Evolutionary conservation across 2,797 vertebrate species (phyloP).

Genomic region (Muscicapa striata): DNA sequence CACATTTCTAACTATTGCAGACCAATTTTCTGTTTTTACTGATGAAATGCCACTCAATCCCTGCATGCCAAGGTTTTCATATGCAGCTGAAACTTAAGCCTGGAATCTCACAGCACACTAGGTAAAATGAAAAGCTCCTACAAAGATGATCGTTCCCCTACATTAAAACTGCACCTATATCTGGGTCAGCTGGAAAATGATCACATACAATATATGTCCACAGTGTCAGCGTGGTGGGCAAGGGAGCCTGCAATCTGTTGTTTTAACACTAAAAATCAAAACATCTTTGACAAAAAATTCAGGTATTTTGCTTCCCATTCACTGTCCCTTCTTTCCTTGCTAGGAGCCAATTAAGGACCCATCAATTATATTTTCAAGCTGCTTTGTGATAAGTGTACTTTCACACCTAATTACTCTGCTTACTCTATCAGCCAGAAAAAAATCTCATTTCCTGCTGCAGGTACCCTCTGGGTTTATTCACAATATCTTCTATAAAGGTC

Average conservation of each 20-base stretch:
- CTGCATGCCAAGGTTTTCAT: not conserved
- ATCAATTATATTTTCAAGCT: not conserved
- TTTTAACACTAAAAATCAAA: not conserved
- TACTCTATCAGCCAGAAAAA: not conserved
- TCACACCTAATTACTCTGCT: constrained; percentile 8
- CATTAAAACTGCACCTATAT: not conserved
- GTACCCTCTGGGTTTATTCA: not conserved
- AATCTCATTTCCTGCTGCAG: not conserved
- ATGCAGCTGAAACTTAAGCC: not conserved
- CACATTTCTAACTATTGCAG: not conserved
- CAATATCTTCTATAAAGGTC: not conserved
- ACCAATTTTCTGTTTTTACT: not conserved
- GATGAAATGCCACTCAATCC: not conserved
- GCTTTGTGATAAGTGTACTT: not conserved
- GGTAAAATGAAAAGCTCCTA: not conserved
- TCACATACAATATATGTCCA: not conserved
- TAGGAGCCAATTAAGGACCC: not conserved
- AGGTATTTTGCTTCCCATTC: not conserved
- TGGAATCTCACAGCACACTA: not conserved
- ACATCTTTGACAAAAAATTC: not conserved
- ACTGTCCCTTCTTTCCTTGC: not conserved
- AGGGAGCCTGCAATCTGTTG: not conserved
- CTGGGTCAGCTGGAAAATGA: not conserved
- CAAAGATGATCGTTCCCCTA: not conserved
- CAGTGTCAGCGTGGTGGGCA: not conserved